Conservation (phyloP, 2,113 vertebrate species). For the Crotalus horridus region DNA sequence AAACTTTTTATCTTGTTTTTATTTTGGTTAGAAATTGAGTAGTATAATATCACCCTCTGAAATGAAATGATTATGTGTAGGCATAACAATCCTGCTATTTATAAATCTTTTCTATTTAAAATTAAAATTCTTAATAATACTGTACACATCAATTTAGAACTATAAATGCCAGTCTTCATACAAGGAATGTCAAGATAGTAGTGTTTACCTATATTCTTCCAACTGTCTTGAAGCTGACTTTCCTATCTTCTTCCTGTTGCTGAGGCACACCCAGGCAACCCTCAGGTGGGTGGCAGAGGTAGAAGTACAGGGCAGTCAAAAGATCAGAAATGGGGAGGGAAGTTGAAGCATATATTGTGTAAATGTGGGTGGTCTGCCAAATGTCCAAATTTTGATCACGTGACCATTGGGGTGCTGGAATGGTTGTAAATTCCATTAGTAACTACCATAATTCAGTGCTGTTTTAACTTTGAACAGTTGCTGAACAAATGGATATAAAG, state of each 20-base stretch:
- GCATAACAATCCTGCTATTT: not conserved
- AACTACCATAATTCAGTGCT: not conserved
- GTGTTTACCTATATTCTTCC: not conserved
- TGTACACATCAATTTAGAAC: not conserved
- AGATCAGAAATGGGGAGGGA: not conserved
- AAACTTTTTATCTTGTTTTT: not conserved
- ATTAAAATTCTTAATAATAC: not conserved
- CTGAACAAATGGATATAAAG: not conserved
- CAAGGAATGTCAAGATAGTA: not conserved
- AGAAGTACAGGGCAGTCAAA: not conserved
- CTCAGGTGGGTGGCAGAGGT: not conserved
- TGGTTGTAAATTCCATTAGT: not conserved
- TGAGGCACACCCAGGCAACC: not conserved
- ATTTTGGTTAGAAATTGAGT: not conserved
- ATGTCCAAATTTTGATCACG: not conserved
- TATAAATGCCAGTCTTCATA: not conserved
- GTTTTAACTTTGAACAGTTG: not conserved
- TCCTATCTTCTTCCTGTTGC: not conserved
- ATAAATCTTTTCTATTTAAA: not conserved
- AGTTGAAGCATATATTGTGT: not conserved
- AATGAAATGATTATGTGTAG: not conserved
- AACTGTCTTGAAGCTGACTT: not conserved
- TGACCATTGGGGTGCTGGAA: not conserved
- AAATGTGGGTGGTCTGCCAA: not conserved
- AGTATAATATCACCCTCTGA: not conserved